Conservation (phyloP, 2,113 vertebrate species). For the Arothron firmamentum region DNA sequence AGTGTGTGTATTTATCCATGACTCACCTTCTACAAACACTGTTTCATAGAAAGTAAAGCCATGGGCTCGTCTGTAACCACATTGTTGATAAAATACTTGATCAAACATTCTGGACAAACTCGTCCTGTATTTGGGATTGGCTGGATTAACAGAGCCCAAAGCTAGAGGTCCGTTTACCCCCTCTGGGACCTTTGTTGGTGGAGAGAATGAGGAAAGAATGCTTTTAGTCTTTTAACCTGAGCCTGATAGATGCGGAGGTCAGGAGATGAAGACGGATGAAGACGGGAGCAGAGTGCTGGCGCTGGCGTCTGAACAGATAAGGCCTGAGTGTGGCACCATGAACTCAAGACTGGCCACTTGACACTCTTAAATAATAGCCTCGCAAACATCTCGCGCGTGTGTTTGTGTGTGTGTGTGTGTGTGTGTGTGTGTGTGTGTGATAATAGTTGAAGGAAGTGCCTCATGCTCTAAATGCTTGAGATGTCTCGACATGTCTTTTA, state of each 20-base stretch:
- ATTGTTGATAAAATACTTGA: background rate
- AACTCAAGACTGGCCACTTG: conserved; percentile 56
- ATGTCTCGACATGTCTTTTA: too few relatives aligned
- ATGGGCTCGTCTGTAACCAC: background rate
- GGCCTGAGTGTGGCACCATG: conserved; percentile 62
- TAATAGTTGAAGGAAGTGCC: background rate
- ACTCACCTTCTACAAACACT: conserved; percentile 25
- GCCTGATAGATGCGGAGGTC: conserved; percentile 30
- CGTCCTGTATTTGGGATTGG: background rate
- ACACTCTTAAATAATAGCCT: conserved; percentile 48
- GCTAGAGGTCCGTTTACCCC: background rate
- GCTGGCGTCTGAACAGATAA: conserved; percentile 64
- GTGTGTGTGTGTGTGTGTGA: conserved; percentile 23
- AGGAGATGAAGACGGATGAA: conserved; percentile 20
- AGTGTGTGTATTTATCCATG: conserved; percentile 24
- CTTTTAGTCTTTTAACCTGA: conserved; percentile 18
- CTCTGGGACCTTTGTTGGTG: background rate
- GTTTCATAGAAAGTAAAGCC: conserved; percentile 13
- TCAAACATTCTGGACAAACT: background rate
- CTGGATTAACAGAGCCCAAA: background rate
- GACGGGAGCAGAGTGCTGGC: conserved; percentile 15
- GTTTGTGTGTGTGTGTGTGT: conserved; percentile 31
- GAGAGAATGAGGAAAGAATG: conserved; percentile 20
- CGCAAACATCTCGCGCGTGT: conserved; percentile 22
- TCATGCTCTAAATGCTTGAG: conserved; percentile 7